These are phyloP conservation scores for Xiphophorus couchianus DNA, from an alignment of 2,113 vertebrate genomes.

Conservation along the genomic window DNA sequence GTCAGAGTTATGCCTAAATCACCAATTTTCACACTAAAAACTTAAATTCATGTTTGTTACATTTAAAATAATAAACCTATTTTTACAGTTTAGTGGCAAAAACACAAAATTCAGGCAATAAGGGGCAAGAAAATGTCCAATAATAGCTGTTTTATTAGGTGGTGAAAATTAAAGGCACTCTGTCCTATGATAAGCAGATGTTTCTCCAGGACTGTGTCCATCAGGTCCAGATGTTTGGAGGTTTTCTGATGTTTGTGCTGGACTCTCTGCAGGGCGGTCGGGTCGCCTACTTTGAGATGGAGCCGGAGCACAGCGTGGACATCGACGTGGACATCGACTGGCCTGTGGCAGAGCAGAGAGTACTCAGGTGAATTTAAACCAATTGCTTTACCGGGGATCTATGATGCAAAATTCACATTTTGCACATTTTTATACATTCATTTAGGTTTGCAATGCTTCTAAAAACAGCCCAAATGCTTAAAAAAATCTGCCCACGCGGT, in stretches of 20 bases:
- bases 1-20: no score
- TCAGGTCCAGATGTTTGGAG: neutral
- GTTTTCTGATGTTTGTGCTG: neutral
- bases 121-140: neutral
- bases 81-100: neutral
- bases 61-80: no score
- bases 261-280: slow-evolving; percentile 84
- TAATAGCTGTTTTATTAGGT: neutral
- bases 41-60: no score
- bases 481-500: no score
- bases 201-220: neutral
- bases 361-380: slow-evolving; percentile 82
- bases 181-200: neutral
- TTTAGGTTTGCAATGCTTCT: no score
- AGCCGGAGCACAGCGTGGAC: slow-evolving; percentile 91
- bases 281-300: slow-evolving; percentile 92
- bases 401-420: no score
- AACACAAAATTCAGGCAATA: neutral
- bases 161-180: neutral
- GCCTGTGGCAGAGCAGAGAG: slow-evolving; percentile 96
- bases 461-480: no score
- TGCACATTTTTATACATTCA: no score
- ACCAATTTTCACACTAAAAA: no score
- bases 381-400: no score
- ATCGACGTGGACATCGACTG: slow-evolving; percentile 98